Base-by-base conservation (phyloP, 2,113 vertebrate genomes). In the Prunella fulvescens region DNA sequence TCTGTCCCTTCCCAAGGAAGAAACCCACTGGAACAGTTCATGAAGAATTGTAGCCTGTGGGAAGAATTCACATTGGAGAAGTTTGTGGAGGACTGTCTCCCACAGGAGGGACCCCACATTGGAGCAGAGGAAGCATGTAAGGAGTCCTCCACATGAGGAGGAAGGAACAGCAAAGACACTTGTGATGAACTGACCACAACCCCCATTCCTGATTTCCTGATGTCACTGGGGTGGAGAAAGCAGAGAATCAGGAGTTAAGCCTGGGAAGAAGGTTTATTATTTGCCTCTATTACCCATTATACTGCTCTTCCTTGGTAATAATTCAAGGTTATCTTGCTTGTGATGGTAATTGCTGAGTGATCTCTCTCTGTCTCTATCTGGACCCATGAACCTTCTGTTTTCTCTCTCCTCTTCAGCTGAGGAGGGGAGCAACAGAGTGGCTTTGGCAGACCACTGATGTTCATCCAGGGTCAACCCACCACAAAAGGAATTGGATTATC, bases 401-500 rank as follows among this genome's bases (percentile, higher is more conserved):
- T 69, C 18, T 80, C 35, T 86, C 16, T 53, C 31, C 28, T 61
- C 5, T 44, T 72, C 69, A 48, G 31, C 33, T 44, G 69, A 69
- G 60, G 20, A 73, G 19, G 15, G 15, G 13, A 80, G 47, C 8
- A 47, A 37, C 16, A 29, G 14, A 35, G 29, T 33, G 14, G 14
- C 31, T 76, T 83, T 83, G 12, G 40, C 37, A 35, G 40, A 33
- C 15, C 28, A 10, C 15, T 54, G 26, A 14, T 42, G 26, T 42
- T 86, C 53, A 61, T 53, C 47, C 33, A 73, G 22, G 15, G 35
- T 74, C 35, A 86, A 39, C 19, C 19, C 25, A 33, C 26, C 61
- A 50, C 47, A 74, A 86, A 61, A 95, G 29, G 28, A 94, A 66
- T 53, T 19, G 31, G 45, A 81, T 86, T 82, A 10, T 92, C 19